Conservation (phyloP, 2,113 vertebrate genomes). For the Chaetodon trifascialis region DNA sequence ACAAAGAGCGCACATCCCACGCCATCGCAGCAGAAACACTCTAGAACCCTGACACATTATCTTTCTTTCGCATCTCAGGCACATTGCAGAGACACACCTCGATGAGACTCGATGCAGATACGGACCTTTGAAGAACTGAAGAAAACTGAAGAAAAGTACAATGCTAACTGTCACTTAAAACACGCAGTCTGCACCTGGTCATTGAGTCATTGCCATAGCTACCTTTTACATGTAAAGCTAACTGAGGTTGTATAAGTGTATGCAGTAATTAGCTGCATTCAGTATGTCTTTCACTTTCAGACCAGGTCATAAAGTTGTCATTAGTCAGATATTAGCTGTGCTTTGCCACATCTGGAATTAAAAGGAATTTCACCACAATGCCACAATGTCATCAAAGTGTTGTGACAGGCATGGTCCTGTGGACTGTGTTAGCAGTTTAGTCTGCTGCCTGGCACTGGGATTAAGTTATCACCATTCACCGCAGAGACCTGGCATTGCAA, state of each 20-base stretch:
- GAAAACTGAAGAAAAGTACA: neutral
- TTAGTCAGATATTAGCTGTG: neutral
- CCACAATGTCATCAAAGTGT: neutral
- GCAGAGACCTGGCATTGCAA: too few species aligned
- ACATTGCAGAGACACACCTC: neutral
- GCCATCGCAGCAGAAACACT: slow-evolving; percentile 15
- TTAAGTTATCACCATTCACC: too few species aligned
- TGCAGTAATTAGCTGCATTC: too few species aligned
- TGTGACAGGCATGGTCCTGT: neutral
- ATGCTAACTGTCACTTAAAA: too few species aligned
- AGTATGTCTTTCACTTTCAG: neutral
- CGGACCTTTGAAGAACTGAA: neutral
- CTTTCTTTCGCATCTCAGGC: slow-evolving; percentile 10
- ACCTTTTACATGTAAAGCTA: neutral
- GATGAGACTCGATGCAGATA: neutral
- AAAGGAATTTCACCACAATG: neutral
- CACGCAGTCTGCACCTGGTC: neutral
- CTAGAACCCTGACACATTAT: neutral
- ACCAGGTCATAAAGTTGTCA: neutral
- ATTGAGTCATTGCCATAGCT: neutral
- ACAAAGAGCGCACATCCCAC: neutral
- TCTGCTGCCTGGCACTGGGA: too few species aligned
- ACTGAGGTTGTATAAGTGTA: too few species aligned
- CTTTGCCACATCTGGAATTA: neutral
- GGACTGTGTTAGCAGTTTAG: too few species aligned